phyloP scores from a whole-genome alignment of 2,113 vertebrate species.

The Alethe castanea region DNA sequence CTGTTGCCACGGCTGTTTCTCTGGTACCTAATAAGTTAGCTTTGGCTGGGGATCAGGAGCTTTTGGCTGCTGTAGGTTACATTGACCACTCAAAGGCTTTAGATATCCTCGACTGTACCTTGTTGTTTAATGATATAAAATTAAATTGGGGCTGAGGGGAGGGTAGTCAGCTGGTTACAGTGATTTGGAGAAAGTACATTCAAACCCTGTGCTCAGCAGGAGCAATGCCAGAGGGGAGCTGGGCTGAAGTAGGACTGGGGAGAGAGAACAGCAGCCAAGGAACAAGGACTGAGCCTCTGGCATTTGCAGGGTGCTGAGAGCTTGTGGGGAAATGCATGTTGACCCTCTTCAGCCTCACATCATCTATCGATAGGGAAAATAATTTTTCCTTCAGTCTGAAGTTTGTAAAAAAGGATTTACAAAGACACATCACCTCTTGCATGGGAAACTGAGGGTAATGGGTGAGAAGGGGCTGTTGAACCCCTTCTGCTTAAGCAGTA shows the following conservation, averaged over 20 bases:
- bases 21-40: slow-evolving; percentile 57
- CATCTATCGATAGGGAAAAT: background rate
- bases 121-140: slow-evolving; percentile 16
- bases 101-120: background rate
- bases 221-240: background rate
- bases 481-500: background rate
- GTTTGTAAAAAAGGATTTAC: background rate
- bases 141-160: background rate
- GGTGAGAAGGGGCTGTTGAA: background rate
- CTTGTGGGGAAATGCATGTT: accelerated
- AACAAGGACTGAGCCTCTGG: background rate
- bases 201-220: background rate
- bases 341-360: background rate
- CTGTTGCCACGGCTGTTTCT: slow-evolving; percentile 30
- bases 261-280: background rate
- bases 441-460: background rate
- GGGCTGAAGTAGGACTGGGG: background rate
- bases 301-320: background rate
- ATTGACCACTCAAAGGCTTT: slow-evolving; percentile 25
- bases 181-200: background rate
- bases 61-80: slow-evolving; percentile 8
- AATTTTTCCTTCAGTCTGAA: background rate
- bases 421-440: accelerated
- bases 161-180: background rate
- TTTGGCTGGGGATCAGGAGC: slow-evolving; percentile 52